Conservation (phyloP, 2,797 vertebrate species). For the Sebastes minor region DNA sequence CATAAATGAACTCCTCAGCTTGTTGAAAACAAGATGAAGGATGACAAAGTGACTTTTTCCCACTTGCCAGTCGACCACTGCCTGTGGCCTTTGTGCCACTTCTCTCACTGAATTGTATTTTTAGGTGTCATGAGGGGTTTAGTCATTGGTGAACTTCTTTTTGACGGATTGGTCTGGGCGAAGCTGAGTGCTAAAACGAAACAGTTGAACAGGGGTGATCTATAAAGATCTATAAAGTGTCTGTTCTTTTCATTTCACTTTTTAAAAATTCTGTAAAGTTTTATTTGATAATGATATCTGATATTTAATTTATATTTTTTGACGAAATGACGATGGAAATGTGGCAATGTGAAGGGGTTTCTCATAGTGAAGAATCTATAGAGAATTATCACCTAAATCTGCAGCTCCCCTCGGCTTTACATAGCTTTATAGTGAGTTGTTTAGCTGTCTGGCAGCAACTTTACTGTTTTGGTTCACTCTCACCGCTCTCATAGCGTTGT, state of each 20-base stretch:
- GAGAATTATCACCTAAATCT: neutral
- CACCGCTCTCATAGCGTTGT: neutral
- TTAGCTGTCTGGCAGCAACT: neutral
- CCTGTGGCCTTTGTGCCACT: constrained; percentile 12
- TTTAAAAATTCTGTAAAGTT: neutral
- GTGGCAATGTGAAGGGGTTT: neutral
- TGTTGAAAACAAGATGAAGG: constrained; percentile 42
- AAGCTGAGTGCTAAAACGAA: neutral
- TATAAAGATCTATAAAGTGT: neutral
- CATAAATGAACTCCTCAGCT: constrained; percentile 38
- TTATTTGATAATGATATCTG: neutral
- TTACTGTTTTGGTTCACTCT: neutral
- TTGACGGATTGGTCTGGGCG: neutral
- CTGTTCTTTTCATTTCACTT: neutral
- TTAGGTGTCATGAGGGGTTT: constrained; percentile 35
- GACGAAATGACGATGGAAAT: neutral
- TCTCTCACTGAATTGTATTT: constrained; percentile 1
- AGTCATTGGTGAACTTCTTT: constrained; percentile 3
- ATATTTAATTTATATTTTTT: neutral
- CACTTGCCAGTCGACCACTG: constrained; percentile 5
- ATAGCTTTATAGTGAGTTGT: neutral
- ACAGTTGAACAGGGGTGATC: neutral
- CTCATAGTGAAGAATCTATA: neutral
- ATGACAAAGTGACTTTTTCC: constrained; percentile 41
- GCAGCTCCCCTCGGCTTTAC: neutral